A percentile compares a stretch with the other conserved stretches of the same genome.
These are phyloP conservation scores for Odocoileus hemionus DNA, from an alignment of 2,113 vertebrate genomes.

Conservation along the genomic window DNA sequence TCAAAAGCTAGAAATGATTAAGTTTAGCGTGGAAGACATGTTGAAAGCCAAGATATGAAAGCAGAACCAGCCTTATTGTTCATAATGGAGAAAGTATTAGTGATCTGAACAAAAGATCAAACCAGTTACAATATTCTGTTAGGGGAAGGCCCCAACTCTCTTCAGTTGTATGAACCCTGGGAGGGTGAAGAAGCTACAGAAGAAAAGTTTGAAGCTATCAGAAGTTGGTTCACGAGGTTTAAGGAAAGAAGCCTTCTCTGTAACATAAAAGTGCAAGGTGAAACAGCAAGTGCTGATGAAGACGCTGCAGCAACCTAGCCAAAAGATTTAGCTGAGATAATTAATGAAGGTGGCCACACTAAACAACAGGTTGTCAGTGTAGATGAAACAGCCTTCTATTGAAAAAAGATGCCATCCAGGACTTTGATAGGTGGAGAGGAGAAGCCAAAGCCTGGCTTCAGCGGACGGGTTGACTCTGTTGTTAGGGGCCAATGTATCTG, in stretches of 20 bases:
- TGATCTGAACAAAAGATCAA: neutral
- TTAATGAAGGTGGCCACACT: neutral
- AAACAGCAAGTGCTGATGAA: neutral
- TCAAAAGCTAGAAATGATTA: neutral
- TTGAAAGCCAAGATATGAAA: neutral
- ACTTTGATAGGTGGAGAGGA: neutral
- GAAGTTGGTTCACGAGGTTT: neutral
- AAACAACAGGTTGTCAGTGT: neutral
- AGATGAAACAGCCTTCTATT: neutral
- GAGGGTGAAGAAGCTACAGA: neutral
- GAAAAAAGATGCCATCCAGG: neutral
- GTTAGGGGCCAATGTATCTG: neutral
- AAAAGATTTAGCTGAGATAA: neutral
- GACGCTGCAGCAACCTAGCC: neutral
- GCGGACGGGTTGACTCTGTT: neutral
- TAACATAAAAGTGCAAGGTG: neutral
- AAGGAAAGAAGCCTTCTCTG: neutral
- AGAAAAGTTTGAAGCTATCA: neutral
- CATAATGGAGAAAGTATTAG: neutral
- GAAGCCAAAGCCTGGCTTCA: neutral
- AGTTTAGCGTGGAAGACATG: neutral
- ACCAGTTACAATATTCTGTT: neutral
- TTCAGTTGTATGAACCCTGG: neutral
- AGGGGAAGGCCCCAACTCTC: neutral
- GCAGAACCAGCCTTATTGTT: neutral